A percentile compares a stretch with the other conserved stretches of the same genome.
Evolutionary conservation across 2,888 invertebrate species (phyloP).

Genomic region (Clivina fossor): DNA sequence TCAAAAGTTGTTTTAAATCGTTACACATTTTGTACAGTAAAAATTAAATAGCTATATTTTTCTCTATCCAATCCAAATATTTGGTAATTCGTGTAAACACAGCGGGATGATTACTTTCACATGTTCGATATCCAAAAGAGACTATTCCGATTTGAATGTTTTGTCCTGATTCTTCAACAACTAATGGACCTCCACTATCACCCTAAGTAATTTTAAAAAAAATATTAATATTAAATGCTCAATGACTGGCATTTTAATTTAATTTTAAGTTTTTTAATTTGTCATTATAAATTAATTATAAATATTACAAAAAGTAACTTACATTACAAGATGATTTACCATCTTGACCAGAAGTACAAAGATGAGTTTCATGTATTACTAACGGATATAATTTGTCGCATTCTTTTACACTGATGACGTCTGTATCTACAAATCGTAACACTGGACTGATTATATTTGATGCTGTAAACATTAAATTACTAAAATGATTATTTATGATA

Average conservation of each 20-base stretch:
- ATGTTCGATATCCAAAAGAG: conserved; percentile 43
- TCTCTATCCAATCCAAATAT: conserved; percentile 42
- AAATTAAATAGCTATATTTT: too few relatives aligned
- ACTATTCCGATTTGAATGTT: conserved; percentile 41
- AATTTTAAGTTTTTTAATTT: neutral
- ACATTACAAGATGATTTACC: conserved; percentile 42
- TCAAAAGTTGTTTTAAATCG: too few relatives aligned
- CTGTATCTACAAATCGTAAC: conserved; percentile 10
- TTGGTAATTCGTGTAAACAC: conserved; percentile 43
- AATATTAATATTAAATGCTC: neutral
- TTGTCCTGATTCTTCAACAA: conserved; percentile 27
- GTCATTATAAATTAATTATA: neutral
- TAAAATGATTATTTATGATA: too few relatives aligned
- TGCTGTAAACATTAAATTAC: conserved; percentile 8
- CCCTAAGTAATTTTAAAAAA: conserved; percentile 41
- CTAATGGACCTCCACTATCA: conserved; percentile 45
- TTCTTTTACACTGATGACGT: conserved; percentile 4
- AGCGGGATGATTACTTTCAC: conserved; percentile 41
- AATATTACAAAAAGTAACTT: conserved; percentile 21
- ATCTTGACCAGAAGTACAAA: conserved; percentile 37
- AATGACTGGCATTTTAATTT: neutral
- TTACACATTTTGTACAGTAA: too few relatives aligned
- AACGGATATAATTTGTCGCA: conserved; percentile 23
- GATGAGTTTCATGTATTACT: conserved; percentile 35
- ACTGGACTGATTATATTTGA: conserved; percentile 9